phyloP scores from a whole-genome alignment of 2,888 invertebrate species.

The Synergus umbraculus region DNA sequence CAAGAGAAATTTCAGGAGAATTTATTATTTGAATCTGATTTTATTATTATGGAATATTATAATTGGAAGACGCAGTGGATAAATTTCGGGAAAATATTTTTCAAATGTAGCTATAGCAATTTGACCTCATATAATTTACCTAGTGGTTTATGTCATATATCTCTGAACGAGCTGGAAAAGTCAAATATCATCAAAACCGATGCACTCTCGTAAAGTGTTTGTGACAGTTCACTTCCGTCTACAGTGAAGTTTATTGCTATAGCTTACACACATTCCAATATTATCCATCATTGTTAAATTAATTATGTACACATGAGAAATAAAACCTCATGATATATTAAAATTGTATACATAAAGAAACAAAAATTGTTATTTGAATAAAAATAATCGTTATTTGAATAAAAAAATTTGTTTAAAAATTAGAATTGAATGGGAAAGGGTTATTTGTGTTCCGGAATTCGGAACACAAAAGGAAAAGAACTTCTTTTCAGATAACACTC shows the following conservation, averaged over 20 bases:
- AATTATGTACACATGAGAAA: not conserved
- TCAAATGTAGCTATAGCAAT: not conserved
- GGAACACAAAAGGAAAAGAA: no score
- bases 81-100: not conserved
- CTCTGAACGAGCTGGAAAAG: conserved; percentile 1
- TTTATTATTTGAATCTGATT: no score
- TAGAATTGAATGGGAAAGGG: no score
- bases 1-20: no score
- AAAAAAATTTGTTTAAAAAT: no score
- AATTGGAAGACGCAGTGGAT: not conserved
- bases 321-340: not conserved
- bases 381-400: no score
- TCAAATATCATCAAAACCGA: conserved; percentile 1
- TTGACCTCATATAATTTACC: not conserved
- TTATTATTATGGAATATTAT: no score
- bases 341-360: no score
- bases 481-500: no score
- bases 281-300: not conserved
- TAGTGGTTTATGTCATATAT: not conserved
- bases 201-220: not conserved
- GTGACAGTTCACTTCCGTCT: not conserved
- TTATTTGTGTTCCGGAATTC: no score
- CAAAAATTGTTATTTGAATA: no score
- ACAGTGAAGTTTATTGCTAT: not conserved
- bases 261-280: not conserved